A percentile compares a stretch with the other conserved stretches of the same genome.
These are phyloP conservation scores for Apostichopus parvimensis DNA, from an alignment of 35 echinoderm and acorn worm genomes.

Conservation along the genomic window DNA sequence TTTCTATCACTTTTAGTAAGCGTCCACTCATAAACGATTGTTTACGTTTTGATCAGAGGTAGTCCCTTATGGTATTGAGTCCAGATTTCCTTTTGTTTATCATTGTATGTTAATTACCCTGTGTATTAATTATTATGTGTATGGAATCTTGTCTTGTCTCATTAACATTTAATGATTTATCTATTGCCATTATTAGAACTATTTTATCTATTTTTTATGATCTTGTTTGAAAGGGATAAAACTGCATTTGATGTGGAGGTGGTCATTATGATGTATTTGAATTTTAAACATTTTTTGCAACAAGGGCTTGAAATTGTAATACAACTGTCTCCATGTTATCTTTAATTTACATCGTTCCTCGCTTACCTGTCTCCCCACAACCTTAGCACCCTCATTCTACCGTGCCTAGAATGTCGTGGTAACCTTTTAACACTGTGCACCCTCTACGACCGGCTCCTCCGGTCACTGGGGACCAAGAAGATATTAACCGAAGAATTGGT, in stretches of 20 bases:
- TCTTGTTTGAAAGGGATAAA: neutral
- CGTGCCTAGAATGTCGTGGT: too few relatives aligned
- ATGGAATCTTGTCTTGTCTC: neutral
- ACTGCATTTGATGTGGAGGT: conserved; percentile 8
- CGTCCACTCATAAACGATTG: too few relatives aligned
- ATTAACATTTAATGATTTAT: neutral
- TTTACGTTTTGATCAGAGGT: too few relatives aligned
- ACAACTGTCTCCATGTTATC: too few relatives aligned
- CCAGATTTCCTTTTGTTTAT: neutral
- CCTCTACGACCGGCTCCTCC: too few relatives aligned
- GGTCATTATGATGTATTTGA: neutral
- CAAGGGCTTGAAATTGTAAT: neutral
- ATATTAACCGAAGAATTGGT: too few relatives aligned
- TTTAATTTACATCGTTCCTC: too few relatives aligned
- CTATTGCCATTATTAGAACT: neutral
- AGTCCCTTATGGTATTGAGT: neutral
- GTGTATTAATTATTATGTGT: neutral
- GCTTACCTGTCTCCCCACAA: too few relatives aligned
- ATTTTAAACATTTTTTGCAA: neutral
- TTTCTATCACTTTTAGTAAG: neutral
- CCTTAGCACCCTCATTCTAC: too few relatives aligned
- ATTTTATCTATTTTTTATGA: neutral
- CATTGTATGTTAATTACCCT: neutral
- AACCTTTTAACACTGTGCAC: too few relatives aligned
- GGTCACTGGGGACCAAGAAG: too few relatives aligned